Evolutionary conservation across 2,797 vertebrate genomes (phyloP).

Genomic region (Ceryle rudis): DNA sequence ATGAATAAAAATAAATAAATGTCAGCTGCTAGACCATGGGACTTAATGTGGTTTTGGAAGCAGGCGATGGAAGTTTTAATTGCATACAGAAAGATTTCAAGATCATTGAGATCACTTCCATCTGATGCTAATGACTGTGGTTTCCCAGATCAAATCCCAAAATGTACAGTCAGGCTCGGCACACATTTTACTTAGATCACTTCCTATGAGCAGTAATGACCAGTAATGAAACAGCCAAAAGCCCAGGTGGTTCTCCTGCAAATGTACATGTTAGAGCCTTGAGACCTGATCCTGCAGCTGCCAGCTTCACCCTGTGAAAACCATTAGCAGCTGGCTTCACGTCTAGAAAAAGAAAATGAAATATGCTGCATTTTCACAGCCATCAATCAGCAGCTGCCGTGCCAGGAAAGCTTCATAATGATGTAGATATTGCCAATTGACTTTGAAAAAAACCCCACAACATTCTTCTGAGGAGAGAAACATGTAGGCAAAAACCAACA

Average conservation of each 20-base stretch:
- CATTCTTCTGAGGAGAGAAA: background rate
- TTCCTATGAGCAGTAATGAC: background rate
- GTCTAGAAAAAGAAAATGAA: slow-evolving; percentile 48
- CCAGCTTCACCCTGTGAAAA: slow-evolving; percentile 40
- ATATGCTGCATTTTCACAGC: slow-evolving; percentile 58
- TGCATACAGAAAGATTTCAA: background rate
- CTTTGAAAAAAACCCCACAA: background rate
- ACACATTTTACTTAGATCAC: background rate
- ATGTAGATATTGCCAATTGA: slow-evolving; percentile 20
- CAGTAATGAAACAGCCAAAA: slow-evolving; percentile 14
- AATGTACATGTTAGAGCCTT: background rate
- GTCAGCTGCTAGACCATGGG: background rate
- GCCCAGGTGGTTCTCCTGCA: slow-evolving; percentile 27
- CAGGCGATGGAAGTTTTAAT: background rate
- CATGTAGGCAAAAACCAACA: accelerated
- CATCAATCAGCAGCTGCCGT: slow-evolving; percentile 54
- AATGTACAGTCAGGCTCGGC: background rate
- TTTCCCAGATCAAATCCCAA: background rate
- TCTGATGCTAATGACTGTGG: background rate
- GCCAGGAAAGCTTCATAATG: slow-evolving; percentile 44
- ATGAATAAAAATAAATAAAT: background rate
- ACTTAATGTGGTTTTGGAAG: background rate
- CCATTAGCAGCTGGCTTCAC: slow-evolving; percentile 53
- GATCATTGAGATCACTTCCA: background rate
- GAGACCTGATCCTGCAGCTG: slow-evolving; percentile 51